Evolutionary conservation across 2,888 invertebrate genomes (phyloP).

Genomic region (Lumbricus terrestris): DNA sequence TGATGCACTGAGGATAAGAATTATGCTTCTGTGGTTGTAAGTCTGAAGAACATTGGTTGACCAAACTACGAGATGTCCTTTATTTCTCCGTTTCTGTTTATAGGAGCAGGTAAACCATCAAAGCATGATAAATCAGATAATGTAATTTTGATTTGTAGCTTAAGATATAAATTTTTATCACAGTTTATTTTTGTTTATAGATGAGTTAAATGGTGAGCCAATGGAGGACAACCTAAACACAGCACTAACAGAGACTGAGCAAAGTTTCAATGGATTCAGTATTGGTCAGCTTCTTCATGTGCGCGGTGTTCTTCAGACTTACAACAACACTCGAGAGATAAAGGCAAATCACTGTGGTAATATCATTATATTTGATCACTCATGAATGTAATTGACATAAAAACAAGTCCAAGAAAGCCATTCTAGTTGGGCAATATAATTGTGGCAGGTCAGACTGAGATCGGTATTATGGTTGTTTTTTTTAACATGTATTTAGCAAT

Average conservation of each 20-base stretch:
- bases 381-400: too few relatives aligned
- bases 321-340: background rate
- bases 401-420: too few relatives aligned
- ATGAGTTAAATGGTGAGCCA: background rate
- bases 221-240: background rate
- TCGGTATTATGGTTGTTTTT: too few relatives aligned
- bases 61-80: background rate
- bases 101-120: background rate
- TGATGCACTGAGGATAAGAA: too few relatives aligned
- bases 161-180: background rate
- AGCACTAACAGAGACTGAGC: background rate
- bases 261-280: background rate
- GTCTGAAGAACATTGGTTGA: too few relatives aligned
- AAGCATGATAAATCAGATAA: background rate
- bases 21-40: too few relatives aligned
- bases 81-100: background rate
- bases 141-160: background rate
- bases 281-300: background rate
- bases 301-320: background rate
- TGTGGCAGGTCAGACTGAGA: too few relatives aligned
- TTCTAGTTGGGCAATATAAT: too few relatives aligned
- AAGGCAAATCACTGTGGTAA: background rate
- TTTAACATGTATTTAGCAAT: too few relatives aligned
- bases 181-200: background rate
- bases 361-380: background rate